phyloP scores from a whole-genome alignment of 2,888 invertebrate genomes.

The Polydrusus cervinus region DNA sequence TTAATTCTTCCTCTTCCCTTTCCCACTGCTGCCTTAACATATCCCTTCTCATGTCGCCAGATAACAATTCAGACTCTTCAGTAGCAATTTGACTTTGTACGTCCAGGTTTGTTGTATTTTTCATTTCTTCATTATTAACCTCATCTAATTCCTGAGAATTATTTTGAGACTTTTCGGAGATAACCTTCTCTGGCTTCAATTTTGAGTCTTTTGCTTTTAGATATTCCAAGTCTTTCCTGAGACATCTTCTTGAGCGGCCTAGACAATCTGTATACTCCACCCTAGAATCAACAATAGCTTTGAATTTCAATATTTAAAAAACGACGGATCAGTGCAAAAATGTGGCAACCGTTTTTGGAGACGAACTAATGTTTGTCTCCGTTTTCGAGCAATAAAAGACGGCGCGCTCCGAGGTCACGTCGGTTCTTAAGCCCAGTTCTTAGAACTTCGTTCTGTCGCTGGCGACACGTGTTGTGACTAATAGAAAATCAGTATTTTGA shows the following conservation, averaged over 20 bases:
- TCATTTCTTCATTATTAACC: slow-evolving; percentile 43
- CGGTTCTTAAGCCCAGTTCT: no score
- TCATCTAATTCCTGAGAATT: slow-evolving; percentile 13
- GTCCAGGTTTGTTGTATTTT: slow-evolving; percentile 37
- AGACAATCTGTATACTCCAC: slow-evolving; percentile 92
- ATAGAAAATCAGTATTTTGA: no score
- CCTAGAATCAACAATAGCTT: slow-evolving; percentile 75
- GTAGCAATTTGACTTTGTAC: slow-evolving; percentile 39
- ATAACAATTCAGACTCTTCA: slow-evolving; percentile 70
- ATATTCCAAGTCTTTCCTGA: slow-evolving; percentile 82
- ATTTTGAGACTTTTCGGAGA: background rate
- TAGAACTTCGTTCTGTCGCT: no score
- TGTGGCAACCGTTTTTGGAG: no score
- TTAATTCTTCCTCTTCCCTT: slow-evolving; percentile 83
- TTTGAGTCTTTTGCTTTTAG: slow-evolving; percentile 79
- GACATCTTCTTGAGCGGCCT: slow-evolving; percentile 89
- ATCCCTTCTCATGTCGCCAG: slow-evolving; percentile 77
- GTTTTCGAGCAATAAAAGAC: no score
- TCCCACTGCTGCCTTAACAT: slow-evolving; percentile 91
- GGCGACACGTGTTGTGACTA: no score
- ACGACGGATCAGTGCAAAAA: no score
- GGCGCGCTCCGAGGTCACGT: no score
- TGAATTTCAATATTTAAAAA: no score
- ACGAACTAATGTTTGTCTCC: no score
- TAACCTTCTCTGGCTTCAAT: slow-evolving; percentile 65